Percentiles rank a stretch among this genome's conserved stretches.
These are phyloP conservation scores for Orthonevra nobilis DNA, from an alignment of 2,888 invertebrate genomes.

Conservation along the genomic window DNA sequence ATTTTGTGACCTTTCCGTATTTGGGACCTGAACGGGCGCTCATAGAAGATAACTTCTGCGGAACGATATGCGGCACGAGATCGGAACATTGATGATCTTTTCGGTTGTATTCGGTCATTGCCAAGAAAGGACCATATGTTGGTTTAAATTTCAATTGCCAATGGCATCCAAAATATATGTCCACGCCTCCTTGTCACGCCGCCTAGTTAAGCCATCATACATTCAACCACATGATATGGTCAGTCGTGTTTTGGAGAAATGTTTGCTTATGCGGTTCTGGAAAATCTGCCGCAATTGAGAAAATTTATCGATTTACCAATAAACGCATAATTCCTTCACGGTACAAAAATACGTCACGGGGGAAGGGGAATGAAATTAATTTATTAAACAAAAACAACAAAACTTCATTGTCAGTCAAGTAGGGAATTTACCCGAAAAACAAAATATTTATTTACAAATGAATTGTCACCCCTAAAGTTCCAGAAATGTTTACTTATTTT, in stretches of 20 bases:
- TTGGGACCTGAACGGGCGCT: slow-evolving; percentile 36
- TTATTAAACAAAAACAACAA: slow-evolving; percentile 34
- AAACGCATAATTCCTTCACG: background rate
- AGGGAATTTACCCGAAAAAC: slow-evolving; percentile 49
- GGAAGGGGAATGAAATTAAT: slow-evolving; percentile 18
- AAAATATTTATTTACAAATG: slow-evolving; percentile 66
- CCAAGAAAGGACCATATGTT: slow-evolving; percentile 59
- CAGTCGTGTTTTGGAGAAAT: slow-evolving; percentile 41
- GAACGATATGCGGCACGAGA: slow-evolving; percentile 68
- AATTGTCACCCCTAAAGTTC: slow-evolving; percentile 59
- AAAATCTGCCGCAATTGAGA: slow-evolving; percentile 52
- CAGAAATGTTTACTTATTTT: slow-evolving; percentile 32
- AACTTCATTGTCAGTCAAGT: slow-evolving; percentile 43
- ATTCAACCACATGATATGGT: slow-evolving; percentile 65
- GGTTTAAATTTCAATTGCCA: slow-evolving; percentile 69
- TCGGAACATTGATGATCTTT: slow-evolving; percentile 64
- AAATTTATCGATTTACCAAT: slow-evolving; percentile 4
- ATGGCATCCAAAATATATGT: slow-evolving; percentile 64
- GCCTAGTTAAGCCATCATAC: slow-evolving; percentile 68
- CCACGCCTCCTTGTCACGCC: slow-evolving; percentile 67
- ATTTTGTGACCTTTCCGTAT: slow-evolving; percentile 46
- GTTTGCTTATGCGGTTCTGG: slow-evolving; percentile 22
- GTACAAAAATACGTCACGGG: no score
- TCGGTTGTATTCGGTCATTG: slow-evolving; percentile 3
- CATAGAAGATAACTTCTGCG: slow-evolving; percentile 56